phyloP scores from a whole-genome alignment of 2,888 invertebrate species.

The Malthinus flaveolus region DNA sequence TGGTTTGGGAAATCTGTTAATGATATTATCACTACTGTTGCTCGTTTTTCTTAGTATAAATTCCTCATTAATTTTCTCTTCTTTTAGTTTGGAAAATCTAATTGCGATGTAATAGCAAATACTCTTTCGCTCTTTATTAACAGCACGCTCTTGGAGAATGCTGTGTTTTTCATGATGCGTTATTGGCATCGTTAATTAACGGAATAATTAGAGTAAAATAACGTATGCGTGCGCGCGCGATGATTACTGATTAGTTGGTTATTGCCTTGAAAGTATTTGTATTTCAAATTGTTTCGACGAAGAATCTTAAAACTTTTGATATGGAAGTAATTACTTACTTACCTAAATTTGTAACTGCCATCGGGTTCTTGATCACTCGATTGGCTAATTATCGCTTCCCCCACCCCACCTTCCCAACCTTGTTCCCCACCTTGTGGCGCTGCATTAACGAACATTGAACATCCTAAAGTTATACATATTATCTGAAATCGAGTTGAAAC shows the following conservation, averaged over 20 bases:
- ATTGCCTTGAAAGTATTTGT: background rate
- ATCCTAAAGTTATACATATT: background rate
- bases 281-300: background rate
- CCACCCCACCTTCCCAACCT: too few relatives aligned
- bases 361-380: constrained; percentile 73
- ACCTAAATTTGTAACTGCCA: constrained; percentile 75
- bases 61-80: background rate
- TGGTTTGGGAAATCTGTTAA: constrained; percentile 7
- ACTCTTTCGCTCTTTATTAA: too few relatives aligned
- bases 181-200: too few relatives aligned
- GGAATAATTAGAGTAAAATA: too few relatives aligned
- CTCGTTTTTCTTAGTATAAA: too few relatives aligned
- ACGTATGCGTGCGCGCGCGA: too few relatives aligned
- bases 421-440: constrained; percentile 59
- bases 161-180: too few relatives aligned
- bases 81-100: background rate
- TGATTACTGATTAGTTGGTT: too few relatives aligned
- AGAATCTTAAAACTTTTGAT: too few relatives aligned
- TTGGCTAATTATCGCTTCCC: constrained; percentile 69
- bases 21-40: constrained; percentile 1
- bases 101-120: too few relatives aligned
- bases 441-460: constrained; percentile 48
- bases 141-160: too few relatives aligned
- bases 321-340: constrained; percentile 35
- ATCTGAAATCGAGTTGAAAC: constrained; percentile 11